Evolutionary conservation across 2,797 vertebrate species (phyloP), one percentile per base, ranked within the genome.

Genomic region (Adrianichthys oophorus): DNA sequence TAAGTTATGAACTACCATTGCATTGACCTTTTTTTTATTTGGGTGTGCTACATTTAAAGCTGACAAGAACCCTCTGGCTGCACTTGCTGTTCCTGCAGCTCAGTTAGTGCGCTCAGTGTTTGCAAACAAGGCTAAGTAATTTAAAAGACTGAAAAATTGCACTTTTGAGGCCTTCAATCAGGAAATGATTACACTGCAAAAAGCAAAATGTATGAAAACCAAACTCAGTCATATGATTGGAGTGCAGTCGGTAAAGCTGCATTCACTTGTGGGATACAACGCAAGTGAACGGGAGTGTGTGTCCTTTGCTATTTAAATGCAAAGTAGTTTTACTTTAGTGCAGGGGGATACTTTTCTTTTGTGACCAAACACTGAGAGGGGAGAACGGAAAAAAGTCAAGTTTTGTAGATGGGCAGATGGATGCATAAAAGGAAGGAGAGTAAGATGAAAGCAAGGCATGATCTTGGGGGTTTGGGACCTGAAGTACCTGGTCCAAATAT

Each of bases 401-500:
- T 48, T 24, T 70, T 62, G 68, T 72, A 68, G 52, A 80, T 75
- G 55, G 24, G 10, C 52, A 53, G 62, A 47, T 75, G 52, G 74
- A 70, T 42, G 78, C 76, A 43, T 66, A 18, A 75, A 68, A 82
- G 56, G 65, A 75, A 76, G 62, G 59, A 65, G 65, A 23, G 65
- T 74, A 72, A 78, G 62, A 79, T 69, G 65, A 63, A 73, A 52
- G 62, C 63, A 75, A 62, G 66, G 66, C 52, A 32, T 72, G 72
- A 68, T 75, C 29, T 48, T 75, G 59, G 82, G 62, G 52, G 41
- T 21, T 83, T 80, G 79, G 79, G 87, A 79, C 62, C 63, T 66
- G 50, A 55, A 41, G 51, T 84, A 82, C 85, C 45, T 87, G 72
- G 68, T 87, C 78, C 75, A 92, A 87, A 79, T 75, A 84, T 82